phyloP scores from a whole-genome alignment of 2,888 invertebrate genomes.

The Hanleya hanleyi region DNA sequence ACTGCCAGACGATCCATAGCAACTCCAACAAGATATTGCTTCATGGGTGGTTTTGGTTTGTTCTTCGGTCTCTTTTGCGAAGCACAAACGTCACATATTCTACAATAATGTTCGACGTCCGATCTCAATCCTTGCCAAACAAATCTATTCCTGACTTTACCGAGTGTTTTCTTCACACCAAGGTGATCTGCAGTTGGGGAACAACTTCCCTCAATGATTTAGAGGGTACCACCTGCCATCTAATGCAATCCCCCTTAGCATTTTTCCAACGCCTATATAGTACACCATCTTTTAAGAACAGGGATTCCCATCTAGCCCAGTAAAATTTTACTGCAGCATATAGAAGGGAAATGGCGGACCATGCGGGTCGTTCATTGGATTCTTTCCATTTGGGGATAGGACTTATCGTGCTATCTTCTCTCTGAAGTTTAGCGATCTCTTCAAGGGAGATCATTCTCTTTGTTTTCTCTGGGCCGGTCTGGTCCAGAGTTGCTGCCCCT shows the following conservation, averaged over 20 bases:
- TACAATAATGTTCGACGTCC: conserved; percentile 20
- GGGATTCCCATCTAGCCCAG: too few species aligned
- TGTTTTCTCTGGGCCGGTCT: too few species aligned
- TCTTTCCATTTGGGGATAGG: too few species aligned
- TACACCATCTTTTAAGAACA: not conserved
- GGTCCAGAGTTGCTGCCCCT: too few species aligned
- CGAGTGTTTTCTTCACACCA: not conserved
- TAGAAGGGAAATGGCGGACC: too few species aligned
- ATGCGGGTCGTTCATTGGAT: too few species aligned
- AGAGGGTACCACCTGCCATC: not conserved
- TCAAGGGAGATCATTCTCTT: too few species aligned
- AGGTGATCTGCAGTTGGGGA: conserved; percentile 17
- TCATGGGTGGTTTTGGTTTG: conserved; percentile 18
- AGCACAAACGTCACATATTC: conserved; percentile 30
- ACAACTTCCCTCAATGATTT: not conserved
- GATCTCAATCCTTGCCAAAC: conserved; percentile 17
- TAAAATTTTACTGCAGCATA: too few species aligned
- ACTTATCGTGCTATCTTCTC: too few species aligned
- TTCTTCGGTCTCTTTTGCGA: conserved; percentile 15
- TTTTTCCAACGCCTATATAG: not conserved
- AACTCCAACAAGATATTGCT: conserved; percentile 26
- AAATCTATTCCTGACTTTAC: not conserved
- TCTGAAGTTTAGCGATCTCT: too few species aligned
- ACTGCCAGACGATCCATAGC: conserved; percentile 29
- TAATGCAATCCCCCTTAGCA: not conserved